Percentiles rank a stretch among this genome's conserved stretches.
phyloP scores from a whole-genome alignment of 2,888 invertebrate species.

The Alviniconcha strummeri region DNA sequence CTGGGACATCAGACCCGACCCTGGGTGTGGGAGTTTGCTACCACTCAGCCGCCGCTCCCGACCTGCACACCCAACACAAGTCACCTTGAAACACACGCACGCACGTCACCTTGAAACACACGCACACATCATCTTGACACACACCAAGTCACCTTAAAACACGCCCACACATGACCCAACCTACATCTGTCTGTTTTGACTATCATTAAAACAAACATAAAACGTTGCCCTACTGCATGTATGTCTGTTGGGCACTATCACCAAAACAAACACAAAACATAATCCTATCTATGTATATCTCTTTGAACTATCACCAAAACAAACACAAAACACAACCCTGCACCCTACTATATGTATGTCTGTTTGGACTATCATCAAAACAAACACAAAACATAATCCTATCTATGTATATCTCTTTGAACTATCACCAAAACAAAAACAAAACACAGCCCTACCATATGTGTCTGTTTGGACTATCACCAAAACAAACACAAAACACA shows the following conservation, averaged over 20 bases:
- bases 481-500: no score
- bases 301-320: background rate
- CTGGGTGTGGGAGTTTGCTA: slow-evolving; percentile 43
- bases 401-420: no score
- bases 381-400: background rate
- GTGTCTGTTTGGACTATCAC: slow-evolving; percentile 67
- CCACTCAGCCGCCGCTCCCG: slow-evolving; percentile 70
- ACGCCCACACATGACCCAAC: no score
- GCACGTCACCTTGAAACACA: no score
- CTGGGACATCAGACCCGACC: slow-evolving; percentile 81
- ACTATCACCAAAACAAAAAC: background rate
- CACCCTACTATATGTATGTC: slow-evolving; percentile 42
- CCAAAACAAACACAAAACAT: background rate
- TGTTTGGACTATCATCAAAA: slow-evolving; percentile 66
- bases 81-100: no score
- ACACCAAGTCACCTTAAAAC: background rate
- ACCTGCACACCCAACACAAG: slow-evolving; percentile 47
- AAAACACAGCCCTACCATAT: slow-evolving; percentile 12
- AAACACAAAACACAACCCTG: background rate
- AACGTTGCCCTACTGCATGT: no score
- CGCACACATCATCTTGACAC: background rate
- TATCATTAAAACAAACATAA: no score
- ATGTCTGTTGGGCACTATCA: background rate
- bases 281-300: no score
- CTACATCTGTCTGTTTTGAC: no score